A percentile compares a stretch with the other conserved stretches of the same genome.
phyloP scores from a whole-genome alignment of 2,113 vertebrate genomes.

The Peromyscus polionotus region DNA sequence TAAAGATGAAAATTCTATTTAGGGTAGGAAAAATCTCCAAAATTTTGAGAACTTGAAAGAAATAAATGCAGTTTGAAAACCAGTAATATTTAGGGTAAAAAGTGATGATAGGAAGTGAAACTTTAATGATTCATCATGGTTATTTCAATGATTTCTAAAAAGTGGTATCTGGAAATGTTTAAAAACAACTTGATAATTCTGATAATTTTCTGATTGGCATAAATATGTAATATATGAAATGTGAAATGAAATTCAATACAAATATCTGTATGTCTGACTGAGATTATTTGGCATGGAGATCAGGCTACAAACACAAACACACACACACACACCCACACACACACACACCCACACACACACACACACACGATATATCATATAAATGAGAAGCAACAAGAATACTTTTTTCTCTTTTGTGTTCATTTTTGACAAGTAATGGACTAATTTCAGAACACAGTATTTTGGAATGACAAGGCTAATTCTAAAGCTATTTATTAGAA shows the following conservation, averaged over 20 bases:
- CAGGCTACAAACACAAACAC: not conserved
- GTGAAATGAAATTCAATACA: not conserved
- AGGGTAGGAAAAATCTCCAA: not conserved
- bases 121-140: not conserved
- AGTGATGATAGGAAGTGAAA: not conserved
- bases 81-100: not conserved
- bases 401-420: not conserved
- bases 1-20: conserved; percentile 8
- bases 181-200: not conserved
- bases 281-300: not conserved
- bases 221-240: not conserved
- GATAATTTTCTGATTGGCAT: not conserved
- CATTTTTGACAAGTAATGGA: not conserved
- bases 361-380: not conserved
- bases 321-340: not conserved
- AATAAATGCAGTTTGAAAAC: not conserved
- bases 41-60: conserved; percentile 8
- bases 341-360: not conserved
- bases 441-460: not conserved
- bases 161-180: not conserved
- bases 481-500: conserved; percentile 13
- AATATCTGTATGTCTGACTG: not conserved
- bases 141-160: not conserved
- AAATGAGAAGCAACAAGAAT: not conserved
- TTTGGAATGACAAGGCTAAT: not conserved